Conservation (phyloP, 1,140 invertebrate genomes). For the Amyelois transitella region DNA sequence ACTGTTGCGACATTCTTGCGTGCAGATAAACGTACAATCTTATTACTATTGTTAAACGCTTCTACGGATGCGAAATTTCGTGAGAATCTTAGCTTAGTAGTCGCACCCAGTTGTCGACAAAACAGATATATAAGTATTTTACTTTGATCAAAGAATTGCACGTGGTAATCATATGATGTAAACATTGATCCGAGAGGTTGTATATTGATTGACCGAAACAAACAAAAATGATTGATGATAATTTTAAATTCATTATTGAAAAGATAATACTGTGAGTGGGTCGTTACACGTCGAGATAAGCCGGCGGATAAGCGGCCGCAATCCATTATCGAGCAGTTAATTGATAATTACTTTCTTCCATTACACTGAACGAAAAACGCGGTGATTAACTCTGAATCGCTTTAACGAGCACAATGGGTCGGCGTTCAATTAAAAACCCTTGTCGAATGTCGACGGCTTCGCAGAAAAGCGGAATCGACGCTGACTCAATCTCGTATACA, state of each 20-base stretch:
- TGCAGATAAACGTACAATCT: conserved; percentile 1
- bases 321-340: conserved; percentile 71
- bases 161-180: background rate
- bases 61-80: background rate
- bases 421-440: conserved; percentile 70
- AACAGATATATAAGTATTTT: conserved; percentile 4
- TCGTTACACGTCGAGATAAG: conserved; percentile 57
- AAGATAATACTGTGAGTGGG: conserved; percentile 40
- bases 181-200: background rate
- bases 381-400: conserved; percentile 69
- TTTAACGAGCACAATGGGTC: conserved; percentile 69
- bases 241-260: conserved; percentile 48
- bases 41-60: conserved; percentile 1
- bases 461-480: conserved; percentile 57
- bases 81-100: conserved; percentile 1
- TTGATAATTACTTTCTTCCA: conserved; percentile 73
- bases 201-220: background rate
- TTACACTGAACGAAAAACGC: conserved; percentile 66
- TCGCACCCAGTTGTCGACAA: conserved; percentile 11
- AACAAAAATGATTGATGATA: conserved; percentile 36
- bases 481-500: conserved; percentile 71
- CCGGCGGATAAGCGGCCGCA: conserved; percentile 56
- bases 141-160: background rate
- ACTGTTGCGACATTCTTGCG: background rate
- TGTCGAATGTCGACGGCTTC: conserved; percentile 64